Percentiles rank a stretch among this genome's conserved stretches.
Evolutionary conservation across 2,797 vertebrate genomes (phyloP).

Genomic region (Buceros bicornis): DNA sequence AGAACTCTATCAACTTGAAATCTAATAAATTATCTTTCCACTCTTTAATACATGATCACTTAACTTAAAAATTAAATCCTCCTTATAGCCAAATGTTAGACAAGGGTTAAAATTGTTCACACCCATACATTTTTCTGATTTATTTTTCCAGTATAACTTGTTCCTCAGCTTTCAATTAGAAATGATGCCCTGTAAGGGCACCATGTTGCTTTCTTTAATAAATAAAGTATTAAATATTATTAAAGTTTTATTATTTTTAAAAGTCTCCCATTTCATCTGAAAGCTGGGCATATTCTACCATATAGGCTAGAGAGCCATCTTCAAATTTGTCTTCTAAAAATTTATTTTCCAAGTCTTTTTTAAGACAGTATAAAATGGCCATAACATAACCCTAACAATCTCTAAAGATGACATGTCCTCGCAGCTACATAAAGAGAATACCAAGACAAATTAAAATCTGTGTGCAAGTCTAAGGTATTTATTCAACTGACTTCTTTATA

Average conservation of each 20-base stretch:
- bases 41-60: not conserved
- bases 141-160: not conserved
- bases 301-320: not conserved
- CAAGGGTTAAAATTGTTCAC: slow-evolving; percentile 22
- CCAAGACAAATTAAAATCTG: not conserved
- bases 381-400: not conserved
- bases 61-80: slow-evolving; percentile 53
- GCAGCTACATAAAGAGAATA: not conserved
- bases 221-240: not conserved
- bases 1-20: slow-evolving; percentile 31
- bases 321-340: slow-evolving; percentile 12
- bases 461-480: not conserved
- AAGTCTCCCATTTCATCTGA: not conserved
- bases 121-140: not conserved
- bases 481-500: not conserved
- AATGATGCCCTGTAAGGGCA: not conserved
- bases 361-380: not conserved
- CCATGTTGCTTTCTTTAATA: not conserved
- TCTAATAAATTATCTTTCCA: slow-evolving; percentile 31
- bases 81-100: not conserved
- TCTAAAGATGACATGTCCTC: not conserved
- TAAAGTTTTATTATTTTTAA: not conserved
- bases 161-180: not conserved
- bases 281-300: not conserved
- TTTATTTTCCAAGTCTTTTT: not conserved